phyloP scores from a whole-genome alignment of 2,113 vertebrate species.

The Ondatra zibethicus region DNA sequence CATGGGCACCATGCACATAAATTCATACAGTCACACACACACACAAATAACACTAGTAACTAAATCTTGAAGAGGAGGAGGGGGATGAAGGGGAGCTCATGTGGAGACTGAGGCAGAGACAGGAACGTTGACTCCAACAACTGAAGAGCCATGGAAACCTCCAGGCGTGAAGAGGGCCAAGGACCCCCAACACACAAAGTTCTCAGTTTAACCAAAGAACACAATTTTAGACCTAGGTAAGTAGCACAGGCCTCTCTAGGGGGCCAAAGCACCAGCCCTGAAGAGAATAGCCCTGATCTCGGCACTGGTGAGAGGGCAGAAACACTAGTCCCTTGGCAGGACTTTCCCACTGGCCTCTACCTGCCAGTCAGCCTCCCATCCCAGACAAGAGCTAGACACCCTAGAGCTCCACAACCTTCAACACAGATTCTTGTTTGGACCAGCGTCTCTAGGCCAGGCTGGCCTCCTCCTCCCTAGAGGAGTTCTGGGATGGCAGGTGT shows the following conservation, averaged over 20 bases:
- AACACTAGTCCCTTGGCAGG: not conserved
- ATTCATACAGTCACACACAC: not conserved
- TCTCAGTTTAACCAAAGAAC: not conserved
- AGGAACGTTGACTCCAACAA: not conserved
- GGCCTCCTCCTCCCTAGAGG: not conserved
- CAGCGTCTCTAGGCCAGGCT: not conserved
- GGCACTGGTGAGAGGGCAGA: too few species aligned
- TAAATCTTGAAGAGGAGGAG: not conserved
- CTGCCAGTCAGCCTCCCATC: not conserved
- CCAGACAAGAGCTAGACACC: not conserved
- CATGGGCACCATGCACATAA: too few species aligned
- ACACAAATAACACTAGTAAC: not conserved
- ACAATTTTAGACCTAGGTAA: not conserved
- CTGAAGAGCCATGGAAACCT: not conserved
- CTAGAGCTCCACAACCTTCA: not conserved
- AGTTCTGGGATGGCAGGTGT: too few species aligned
- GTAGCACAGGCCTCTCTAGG: not conserved
- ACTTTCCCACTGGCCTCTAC: not conserved
- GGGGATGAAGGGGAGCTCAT: not conserved
- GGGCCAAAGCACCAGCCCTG: not conserved
- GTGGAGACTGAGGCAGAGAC: not conserved
- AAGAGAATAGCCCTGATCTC: not conserved
- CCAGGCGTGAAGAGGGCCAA: not conserved
- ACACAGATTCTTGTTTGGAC: too few species aligned
- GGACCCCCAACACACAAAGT: not conserved